phyloP scores from a whole-genome alignment of 2,113 vertebrate genomes.

The Rhadina sibilatrix region DNA sequence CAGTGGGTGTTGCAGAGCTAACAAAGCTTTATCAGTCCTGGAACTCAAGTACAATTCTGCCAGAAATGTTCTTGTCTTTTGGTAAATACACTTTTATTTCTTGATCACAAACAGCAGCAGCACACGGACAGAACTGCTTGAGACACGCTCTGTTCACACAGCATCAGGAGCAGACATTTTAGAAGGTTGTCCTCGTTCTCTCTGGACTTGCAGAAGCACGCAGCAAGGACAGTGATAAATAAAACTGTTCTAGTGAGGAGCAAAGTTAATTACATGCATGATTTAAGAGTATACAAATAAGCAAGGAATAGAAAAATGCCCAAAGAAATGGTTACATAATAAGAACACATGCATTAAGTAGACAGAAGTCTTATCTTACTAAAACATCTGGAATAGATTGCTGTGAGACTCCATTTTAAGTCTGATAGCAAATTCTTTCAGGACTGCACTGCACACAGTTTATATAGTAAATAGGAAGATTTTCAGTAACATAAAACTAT shows the following conservation, averaged over 20 bases:
- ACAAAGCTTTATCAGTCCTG: not conserved
- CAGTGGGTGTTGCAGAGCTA: not conserved
- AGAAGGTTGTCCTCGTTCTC: not conserved
- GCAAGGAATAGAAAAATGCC: not conserved
- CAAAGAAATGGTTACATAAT: not conserved
- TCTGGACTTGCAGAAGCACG: not conserved
- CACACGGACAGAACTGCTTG: accelerated
- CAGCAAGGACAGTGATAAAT: not conserved
- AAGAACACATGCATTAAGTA: not conserved
- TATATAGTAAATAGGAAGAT: not conserved
- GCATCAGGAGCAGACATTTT: not conserved
- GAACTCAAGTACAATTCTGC: not conserved
- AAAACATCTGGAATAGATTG: slow-evolving; percentile 51
- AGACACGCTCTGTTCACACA: not conserved
- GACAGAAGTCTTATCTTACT: slow-evolving; percentile 19
- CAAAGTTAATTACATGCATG: not conserved
- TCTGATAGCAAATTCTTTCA: slow-evolving; percentile 33
- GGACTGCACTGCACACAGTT: not conserved
- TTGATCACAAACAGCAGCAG: not conserved
- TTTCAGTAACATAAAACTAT: not conserved
- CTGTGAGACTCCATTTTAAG: slow-evolving; percentile 38
- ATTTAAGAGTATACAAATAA: not conserved
- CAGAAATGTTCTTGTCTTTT: not conserved
- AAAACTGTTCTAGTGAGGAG: not conserved
- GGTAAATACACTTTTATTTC: not conserved